These are phyloP conservation scores for Merluccius polli DNA, from an alignment of 2,797 vertebrate genomes.

Conservation along the genomic window DNA sequence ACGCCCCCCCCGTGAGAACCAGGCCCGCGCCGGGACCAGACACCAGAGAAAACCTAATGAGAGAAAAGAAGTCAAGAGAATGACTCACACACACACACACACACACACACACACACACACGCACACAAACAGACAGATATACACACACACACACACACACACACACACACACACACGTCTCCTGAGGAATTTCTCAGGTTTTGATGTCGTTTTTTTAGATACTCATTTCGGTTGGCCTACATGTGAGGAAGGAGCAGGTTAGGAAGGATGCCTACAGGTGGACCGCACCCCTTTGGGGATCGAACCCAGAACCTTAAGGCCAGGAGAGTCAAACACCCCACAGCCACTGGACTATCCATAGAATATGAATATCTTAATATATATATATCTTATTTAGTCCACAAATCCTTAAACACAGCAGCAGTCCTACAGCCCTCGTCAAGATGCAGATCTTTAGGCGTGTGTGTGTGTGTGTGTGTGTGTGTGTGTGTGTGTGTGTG, in stretches of 20 bases:
- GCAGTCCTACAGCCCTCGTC: background rate
- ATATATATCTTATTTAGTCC: no score
- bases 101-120: background rate
- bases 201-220: background rate
- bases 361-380: no score
- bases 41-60: constrained; percentile 49
- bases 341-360: background rate
- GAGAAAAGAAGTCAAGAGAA: constrained; percentile 17
- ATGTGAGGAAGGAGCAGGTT: background rate
- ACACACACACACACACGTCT: no score
- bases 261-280: background rate
- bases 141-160: no score
- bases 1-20: constrained; percentile 61
- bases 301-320: background rate
- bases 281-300: background rate
- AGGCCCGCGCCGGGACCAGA: constrained; percentile 55
- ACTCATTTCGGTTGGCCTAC: background rate
- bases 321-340: background rate
- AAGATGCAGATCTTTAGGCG: background rate
- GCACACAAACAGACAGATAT: background rate
- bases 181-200: no score
- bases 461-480: background rate
- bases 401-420: background rate
- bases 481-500: background rate
- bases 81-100: background rate